These are phyloP conservation scores for Tanytarsus gracilentus DNA, from an alignment of 2,888 invertebrate species.

Conservation along the genomic window DNA sequence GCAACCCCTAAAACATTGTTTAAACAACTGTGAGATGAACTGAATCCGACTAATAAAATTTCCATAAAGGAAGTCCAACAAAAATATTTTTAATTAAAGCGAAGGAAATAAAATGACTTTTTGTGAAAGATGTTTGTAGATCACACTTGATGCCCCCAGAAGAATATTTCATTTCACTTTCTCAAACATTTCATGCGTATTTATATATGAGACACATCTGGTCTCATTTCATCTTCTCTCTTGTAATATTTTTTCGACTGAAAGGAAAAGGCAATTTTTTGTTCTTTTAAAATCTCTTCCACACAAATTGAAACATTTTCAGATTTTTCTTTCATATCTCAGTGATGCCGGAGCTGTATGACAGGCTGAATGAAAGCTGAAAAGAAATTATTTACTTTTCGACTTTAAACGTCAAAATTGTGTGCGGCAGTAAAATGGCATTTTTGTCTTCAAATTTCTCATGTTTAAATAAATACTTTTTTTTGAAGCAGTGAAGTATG, in stretches of 20 bases:
- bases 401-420: constrained; percentile 15
- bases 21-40: too few relatives aligned
- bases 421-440: constrained; percentile 7
- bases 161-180: constrained; percentile 21
- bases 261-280: neutral
- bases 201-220: constrained; percentile 8
- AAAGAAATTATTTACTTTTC: constrained; percentile 22
- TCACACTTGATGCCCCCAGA: constrained; percentile 25
- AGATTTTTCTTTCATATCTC: neutral
- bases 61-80: neutral
- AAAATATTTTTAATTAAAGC: neutral
- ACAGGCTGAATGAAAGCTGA: constrained; percentile 15
- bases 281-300: neutral
- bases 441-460: too few relatives aligned
- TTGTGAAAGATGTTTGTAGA: constrained; percentile 20
- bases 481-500: too few relatives aligned
- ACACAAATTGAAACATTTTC: constrained; percentile 19
- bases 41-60: too few relatives aligned
- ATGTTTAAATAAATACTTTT: too few relatives aligned
- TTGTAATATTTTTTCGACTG: neutral
- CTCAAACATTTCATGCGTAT: neutral
- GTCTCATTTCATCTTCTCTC: constrained; percentile 6
- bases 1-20: too few relatives aligned
- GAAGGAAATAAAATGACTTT: neutral
- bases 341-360: neutral